Conservation (phyloP, 2,888 invertebrate genomes). For the Zaprionus obscuricornis region DNA sequence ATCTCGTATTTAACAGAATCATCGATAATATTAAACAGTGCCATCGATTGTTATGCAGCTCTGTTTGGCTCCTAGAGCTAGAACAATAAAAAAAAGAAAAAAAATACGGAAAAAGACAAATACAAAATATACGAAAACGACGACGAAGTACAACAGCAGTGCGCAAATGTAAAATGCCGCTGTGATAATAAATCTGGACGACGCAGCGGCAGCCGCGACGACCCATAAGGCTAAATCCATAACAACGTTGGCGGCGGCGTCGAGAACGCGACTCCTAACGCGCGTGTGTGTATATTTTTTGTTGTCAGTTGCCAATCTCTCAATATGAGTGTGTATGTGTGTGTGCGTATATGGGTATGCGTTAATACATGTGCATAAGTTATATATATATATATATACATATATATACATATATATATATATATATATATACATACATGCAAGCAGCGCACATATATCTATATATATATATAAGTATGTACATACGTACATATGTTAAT, state of each 20-base stretch:
- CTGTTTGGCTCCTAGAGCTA: slow-evolving; percentile 37
- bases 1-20: slow-evolving; percentile 18
- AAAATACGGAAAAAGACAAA: slow-evolving; percentile 35
- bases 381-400: slow-evolving; percentile 16
- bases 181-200: slow-evolving; percentile 70
- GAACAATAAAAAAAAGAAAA: slow-evolving; percentile 38
- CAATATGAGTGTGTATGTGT: slow-evolving; percentile 12
- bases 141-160: slow-evolving; percentile 44
- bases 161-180: slow-evolving; percentile 76
- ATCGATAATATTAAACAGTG: slow-evolving; percentile 33
- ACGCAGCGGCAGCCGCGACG: slow-evolving; percentile 62
- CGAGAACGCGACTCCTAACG: slow-evolving; percentile 53
- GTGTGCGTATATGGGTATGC: slow-evolving; percentile 2
- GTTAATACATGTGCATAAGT: slow-evolving; percentile 23
- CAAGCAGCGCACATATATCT: slow-evolving; percentile 2
- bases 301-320: slow-evolving; percentile 47
- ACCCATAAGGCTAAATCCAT: slow-evolving; percentile 37
- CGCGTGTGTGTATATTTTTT: slow-evolving; percentile 67
- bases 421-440: slow-evolving; percentile 6
- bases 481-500: slow-evolving; percentile 1
- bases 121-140: slow-evolving; percentile 25
- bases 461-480: slow-evolving; percentile 3
- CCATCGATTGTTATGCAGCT: slow-evolving; percentile 38
- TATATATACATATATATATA: slow-evolving; percentile 10
- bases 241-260: slow-evolving; percentile 70